Conservation (phyloP, 2,888 invertebrate genomes). For the Colostygia pectinataria region DNA sequence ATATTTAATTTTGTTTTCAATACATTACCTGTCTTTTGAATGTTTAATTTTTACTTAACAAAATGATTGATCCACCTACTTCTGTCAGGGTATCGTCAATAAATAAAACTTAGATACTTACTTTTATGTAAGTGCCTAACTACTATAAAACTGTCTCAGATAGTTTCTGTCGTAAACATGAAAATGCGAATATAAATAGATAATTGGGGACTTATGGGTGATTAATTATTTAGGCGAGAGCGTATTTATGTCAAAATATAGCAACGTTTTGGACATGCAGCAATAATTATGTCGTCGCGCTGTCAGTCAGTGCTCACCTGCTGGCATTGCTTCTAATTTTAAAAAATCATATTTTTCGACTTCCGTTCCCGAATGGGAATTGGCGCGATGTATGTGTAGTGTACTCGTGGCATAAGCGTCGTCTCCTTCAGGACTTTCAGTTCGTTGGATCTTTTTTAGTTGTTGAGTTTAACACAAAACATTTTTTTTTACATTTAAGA, state of each 20-base stretch:
- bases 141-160: slow-evolving; percentile 9
- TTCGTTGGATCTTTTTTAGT: too few species aligned
- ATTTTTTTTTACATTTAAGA: too few species aligned
- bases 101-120: slow-evolving; percentile 2
- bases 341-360: slow-evolving; percentile 79
- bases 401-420: too few species aligned
- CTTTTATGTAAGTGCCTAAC: too few species aligned
- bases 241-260: slow-evolving; percentile 52
- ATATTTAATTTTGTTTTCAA: slow-evolving; percentile 51
- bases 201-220: slow-evolving; percentile 40
- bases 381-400: slow-evolving; percentile 64
- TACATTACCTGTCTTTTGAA: slow-evolving; percentile 30
- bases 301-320: slow-evolving; percentile 75
- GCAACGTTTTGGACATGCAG: slow-evolving; percentile 33
- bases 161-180: slow-evolving; percentile 22
- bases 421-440: too few species aligned
- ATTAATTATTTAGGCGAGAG: slow-evolving; percentile 58
- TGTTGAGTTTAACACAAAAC: too few species aligned
- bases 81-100: neutral
- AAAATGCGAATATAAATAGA: slow-evolving; percentile 30
- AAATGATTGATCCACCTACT: slow-evolving; percentile 14
- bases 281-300: slow-evolving; percentile 40
- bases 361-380: slow-evolving; percentile 79
- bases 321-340: slow-evolving; percentile 73
- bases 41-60: slow-evolving; percentile 18